Conservation (phyloP, 2,888 invertebrate genomes). For the Hydrotaea cyrtoneurina region DNA sequence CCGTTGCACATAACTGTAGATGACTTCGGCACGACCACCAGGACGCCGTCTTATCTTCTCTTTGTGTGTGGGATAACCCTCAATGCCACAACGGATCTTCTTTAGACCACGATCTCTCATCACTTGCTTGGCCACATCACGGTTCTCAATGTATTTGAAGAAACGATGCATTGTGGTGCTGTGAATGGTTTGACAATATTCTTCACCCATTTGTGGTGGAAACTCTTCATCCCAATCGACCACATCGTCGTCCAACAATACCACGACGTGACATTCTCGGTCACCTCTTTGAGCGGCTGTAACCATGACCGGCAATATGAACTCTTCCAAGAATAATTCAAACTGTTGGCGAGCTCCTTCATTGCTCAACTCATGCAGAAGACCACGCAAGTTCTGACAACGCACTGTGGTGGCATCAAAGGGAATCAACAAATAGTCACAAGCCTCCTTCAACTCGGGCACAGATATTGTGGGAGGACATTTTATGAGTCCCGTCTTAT, state of each 20-base stretch:
- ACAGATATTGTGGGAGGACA: conserved; percentile 98
- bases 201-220: conserved; percentile 99
- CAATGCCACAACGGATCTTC: conserved; percentile 98
- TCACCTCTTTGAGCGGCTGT: conserved; percentile 96
- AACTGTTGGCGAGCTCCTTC: conserved; percentile 99
- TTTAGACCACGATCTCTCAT: conserved; percentile 99
- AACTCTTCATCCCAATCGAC: conserved; percentile 99
- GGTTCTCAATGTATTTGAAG: conserved; percentile 99
- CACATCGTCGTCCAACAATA: conserved; percentile 96
- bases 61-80: conserved; percentile 99
- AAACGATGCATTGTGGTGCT: conserved; percentile 98
- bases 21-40: conserved; percentile 95
- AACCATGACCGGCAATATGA: conserved; percentile 98
- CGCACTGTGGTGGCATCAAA: conserved; percentile 97
- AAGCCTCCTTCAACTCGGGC: conserved; percentile 97
- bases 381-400: conserved; percentile 97
- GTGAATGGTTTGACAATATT: conserved; percentile 97
- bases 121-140: conserved; percentile 99
- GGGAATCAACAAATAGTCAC: conserved; percentile 98
- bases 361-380: conserved; percentile 98
- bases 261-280: conserved; percentile 98
- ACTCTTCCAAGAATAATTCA: conserved; percentile 95
- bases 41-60: conserved; percentile 98
- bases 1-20: conserved; percentile 99
- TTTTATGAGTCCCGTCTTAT: conserved; percentile 93